Evolutionary conservation across 1,140 invertebrate genomes (phyloP).

Genomic region (Scylla paramamosain): DNA sequence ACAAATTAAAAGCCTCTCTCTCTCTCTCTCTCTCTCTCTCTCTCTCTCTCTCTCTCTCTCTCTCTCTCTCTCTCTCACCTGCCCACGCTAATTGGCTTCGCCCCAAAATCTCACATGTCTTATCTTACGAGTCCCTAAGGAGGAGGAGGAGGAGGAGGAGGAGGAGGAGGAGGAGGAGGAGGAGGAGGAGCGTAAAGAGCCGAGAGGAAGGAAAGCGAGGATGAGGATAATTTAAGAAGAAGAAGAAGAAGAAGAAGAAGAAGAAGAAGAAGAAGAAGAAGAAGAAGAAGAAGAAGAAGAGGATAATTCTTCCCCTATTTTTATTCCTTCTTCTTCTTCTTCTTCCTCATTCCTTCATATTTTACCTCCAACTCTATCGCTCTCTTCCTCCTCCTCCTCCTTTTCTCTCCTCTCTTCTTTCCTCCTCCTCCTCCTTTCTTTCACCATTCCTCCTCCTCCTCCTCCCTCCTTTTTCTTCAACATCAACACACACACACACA

Average conservation of each 20-base stretch:
- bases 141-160: conserved; percentile 10
- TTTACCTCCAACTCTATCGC: too few species aligned
- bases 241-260: background rate
- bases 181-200: background rate
- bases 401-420: background rate
- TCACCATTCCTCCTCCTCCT: background rate
- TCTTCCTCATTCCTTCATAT: background rate
- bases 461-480: background rate
- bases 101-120: background rate
- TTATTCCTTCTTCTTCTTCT: background rate
- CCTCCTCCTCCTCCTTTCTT: background rate
- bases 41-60: background rate
- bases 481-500: background rate
- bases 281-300: background rate
- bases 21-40: background rate
- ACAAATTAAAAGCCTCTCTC: background rate
- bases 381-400: background rate
- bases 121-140: background rate
- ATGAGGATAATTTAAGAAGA: background rate
- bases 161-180: background rate
- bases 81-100: background rate
- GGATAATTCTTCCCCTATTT: background rate
- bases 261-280: background rate
- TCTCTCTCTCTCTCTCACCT: conserved; percentile 40
- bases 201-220: background rate